Evolutionary conservation across 2,888 invertebrate species (phyloP).

Genomic region (Drosophila atripex): DNA sequence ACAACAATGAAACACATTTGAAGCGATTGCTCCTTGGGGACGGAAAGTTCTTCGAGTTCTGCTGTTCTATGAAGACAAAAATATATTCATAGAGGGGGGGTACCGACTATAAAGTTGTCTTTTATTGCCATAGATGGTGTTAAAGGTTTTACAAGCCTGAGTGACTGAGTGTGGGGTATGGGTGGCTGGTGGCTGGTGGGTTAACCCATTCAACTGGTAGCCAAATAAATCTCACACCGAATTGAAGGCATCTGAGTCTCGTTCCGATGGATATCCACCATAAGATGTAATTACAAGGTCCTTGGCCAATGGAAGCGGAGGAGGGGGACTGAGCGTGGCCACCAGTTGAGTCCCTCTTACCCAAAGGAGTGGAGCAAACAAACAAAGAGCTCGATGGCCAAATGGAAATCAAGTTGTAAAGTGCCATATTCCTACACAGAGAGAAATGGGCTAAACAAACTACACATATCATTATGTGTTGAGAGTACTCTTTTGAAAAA

Average conservation of each 20-base stretch:
- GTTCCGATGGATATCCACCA: background rate
- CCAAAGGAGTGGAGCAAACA: constrained; percentile 46
- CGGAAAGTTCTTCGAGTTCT: constrained; percentile 16
- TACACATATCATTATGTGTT: no score
- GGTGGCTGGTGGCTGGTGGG: background rate
- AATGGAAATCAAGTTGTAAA: constrained; percentile 71
- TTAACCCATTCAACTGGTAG: constrained; percentile 18
- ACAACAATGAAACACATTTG: constrained; percentile 43
- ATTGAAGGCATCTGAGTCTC: constrained; percentile 7
- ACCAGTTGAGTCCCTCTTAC: constrained; percentile 44
- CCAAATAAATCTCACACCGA: constrained; percentile 5
- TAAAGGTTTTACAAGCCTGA: constrained; percentile 12
- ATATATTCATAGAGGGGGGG: constrained; percentile 29
- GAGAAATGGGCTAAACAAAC: background rate
- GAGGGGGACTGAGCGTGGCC: background rate
- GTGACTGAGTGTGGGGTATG: background rate
- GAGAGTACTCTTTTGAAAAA: background rate
- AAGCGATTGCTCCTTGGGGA: constrained; percentile 36
- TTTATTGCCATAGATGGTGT: constrained; percentile 40
- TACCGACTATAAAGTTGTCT: constrained; percentile 25
- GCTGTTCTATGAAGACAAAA: constrained; percentile 27
- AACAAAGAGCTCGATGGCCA: constrained; percentile 55
- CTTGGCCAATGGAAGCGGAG: background rate
- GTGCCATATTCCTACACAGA: constrained; percentile 38
- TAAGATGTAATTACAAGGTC: constrained; percentile 11